Percentiles rank a stretch among this genome's conserved stretches.
phyloP scores from a whole-genome alignment of 2,113 vertebrate genomes.

The Spheniscus mendiculus region DNA sequence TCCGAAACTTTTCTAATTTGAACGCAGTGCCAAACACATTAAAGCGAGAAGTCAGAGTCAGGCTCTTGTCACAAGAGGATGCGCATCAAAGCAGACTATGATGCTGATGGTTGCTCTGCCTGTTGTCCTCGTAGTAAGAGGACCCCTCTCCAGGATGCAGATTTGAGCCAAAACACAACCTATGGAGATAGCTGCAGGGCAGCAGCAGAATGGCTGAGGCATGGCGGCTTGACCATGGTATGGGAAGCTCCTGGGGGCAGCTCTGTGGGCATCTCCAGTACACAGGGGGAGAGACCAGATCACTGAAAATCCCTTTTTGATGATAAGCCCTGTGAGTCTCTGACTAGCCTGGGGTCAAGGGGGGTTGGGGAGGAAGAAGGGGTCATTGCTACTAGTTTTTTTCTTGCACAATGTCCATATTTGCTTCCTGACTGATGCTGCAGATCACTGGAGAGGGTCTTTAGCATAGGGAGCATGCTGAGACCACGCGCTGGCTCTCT shows the following conservation, averaged over 20 bases:
- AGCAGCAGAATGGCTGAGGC: background rate
- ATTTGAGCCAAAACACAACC: background rate
- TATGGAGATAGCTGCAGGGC: background rate
- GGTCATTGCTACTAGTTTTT: background rate
- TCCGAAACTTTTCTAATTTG: background rate
- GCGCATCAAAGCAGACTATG: background rate
- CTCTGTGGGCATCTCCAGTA: background rate
- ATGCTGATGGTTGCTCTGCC: background rate
- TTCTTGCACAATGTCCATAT: background rate
- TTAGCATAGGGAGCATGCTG: background rate
- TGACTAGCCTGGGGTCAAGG: background rate
- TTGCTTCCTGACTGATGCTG: background rate
- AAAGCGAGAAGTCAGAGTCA: background rate
- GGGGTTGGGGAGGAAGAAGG: background rate
- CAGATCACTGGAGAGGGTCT: background rate
- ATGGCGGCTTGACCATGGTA: too few relatives aligned
- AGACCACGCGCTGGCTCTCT: background rate
- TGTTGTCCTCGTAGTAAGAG: background rate
- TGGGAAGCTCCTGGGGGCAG: background rate
- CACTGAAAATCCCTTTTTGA: background rate
- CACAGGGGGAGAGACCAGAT: accelerated
- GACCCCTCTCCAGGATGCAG: background rate
- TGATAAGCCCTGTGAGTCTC: accelerated
- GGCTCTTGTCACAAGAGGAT: background rate
- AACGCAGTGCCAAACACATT: background rate